phyloP scores from a whole-genome alignment of 2,888 invertebrate genomes.

The Sesamia inferens region DNA sequence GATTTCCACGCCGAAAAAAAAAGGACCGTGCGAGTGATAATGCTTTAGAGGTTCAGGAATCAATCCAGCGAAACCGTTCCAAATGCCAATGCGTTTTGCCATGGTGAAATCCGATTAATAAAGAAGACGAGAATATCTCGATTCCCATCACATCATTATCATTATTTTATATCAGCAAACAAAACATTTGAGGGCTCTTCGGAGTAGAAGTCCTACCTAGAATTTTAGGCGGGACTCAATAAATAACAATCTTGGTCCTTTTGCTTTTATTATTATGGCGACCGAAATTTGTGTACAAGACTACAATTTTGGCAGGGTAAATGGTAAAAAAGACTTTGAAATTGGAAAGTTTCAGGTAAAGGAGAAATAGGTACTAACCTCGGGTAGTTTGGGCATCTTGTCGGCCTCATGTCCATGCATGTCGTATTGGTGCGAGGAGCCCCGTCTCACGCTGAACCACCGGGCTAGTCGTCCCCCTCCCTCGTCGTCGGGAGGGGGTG shows the following conservation, averaged over 20 bases:
- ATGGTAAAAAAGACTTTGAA: neutral
- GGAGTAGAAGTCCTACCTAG: neutral
- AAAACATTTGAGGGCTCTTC: neutral
- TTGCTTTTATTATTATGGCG: slow-evolving; percentile 7
- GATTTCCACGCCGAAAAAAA: too few relatives aligned
- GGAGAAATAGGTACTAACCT: slow-evolving; percentile 89
- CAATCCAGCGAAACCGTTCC: slow-evolving; percentile 28
- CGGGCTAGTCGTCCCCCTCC: slow-evolving; percentile 94
- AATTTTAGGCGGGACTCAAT: neutral
- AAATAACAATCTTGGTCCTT: neutral
- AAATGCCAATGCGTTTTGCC: slow-evolving; percentile 28
- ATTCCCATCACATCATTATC: neutral
- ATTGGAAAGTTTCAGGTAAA: neutral
- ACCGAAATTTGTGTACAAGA: neutral
- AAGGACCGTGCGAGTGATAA: slow-evolving; percentile 22
- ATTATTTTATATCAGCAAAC: neutral
- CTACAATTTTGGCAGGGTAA: neutral
- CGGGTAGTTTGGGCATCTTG: slow-evolving; percentile 95
- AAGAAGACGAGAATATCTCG: slow-evolving; percentile 15
- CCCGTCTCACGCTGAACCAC: slow-evolving; percentile 96
- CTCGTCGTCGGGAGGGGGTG: slow-evolving; percentile 89
- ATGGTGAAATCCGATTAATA: slow-evolving; percentile 28
- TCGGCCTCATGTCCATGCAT: slow-evolving; percentile 87
- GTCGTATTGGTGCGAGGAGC: slow-evolving; percentile 95
- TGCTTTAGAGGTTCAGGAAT: slow-evolving; percentile 41